These are phyloP conservation scores for Hozukius guyotensis DNA, from an alignment of 2,797 vertebrate genomes.

Conservation along the genomic window DNA sequence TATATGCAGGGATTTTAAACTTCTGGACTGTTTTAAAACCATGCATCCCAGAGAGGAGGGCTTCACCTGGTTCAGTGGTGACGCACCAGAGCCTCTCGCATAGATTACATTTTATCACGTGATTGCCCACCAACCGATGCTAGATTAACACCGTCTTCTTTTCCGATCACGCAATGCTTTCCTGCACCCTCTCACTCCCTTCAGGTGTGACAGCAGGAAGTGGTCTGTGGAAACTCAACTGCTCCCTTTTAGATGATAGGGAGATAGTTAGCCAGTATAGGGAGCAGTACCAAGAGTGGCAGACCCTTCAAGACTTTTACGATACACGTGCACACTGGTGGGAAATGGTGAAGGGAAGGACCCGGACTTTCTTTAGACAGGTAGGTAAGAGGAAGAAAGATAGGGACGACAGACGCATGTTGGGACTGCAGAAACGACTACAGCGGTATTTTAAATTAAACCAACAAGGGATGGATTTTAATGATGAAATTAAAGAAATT, in stretches of 20 bases:
- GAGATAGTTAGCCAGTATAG: background rate
- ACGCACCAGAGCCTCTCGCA: background rate
- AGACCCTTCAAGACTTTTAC: conserved; percentile 11
- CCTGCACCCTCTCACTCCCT: conserved; percentile 21
- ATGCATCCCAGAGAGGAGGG: too few species aligned
- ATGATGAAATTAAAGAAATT: background rate
- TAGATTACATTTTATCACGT: background rate
- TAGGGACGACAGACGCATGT: background rate
- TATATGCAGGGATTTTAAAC: too few species aligned
- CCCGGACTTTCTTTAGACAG: conserved; percentile 28
- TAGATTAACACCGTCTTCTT: conserved; percentile 18
- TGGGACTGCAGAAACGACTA: conserved; percentile 46
- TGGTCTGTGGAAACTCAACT: conserved; percentile 21
- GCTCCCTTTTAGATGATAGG: conserved; percentile 5
- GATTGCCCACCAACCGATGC: background rate
- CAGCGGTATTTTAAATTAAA: conserved; percentile 29
- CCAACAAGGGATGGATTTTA: conserved; percentile 20
- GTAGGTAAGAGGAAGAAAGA: conserved; percentile 1
- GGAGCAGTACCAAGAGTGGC: conserved; percentile 1
- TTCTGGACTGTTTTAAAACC: background rate
- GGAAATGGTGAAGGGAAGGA: conserved; percentile 51
- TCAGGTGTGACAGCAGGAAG: background rate
- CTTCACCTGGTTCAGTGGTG: too few species aligned
- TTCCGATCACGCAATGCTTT: conserved; percentile 9
- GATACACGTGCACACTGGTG: conserved; percentile 9